Evolutionary conservation across 2,113 vertebrate species (phyloP).

Genomic region (Ranitomeya variabilis): DNA sequence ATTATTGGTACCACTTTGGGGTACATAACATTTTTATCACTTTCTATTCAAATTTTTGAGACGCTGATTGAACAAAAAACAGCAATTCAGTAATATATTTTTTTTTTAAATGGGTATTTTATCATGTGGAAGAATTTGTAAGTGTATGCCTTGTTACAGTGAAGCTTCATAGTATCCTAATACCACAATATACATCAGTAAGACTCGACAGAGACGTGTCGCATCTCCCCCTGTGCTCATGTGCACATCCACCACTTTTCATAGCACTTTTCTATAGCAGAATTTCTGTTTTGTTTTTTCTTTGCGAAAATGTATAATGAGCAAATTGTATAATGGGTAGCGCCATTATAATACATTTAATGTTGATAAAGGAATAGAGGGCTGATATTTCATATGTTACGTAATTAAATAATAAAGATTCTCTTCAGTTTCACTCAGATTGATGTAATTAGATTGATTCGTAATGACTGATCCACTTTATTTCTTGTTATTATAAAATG

Average conservation of each 20-base stretch:
- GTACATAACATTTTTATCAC: no score
- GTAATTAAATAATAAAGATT: conserved; percentile 29
- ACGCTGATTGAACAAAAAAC: no score
- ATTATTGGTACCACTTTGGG: no score
- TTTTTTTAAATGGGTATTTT: no score
- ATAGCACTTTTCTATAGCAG: neutral
- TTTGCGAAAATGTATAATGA: neutral
- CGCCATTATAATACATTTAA: conserved; percentile 14
- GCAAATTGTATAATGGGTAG: conserved; percentile 28
- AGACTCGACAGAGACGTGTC: neutral
- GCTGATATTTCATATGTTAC: conserved; percentile 24
- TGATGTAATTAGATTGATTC: conserved; percentile 51
- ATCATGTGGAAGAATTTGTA: neutral
- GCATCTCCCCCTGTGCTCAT: neutral
- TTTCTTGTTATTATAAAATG: conserved; percentile 53
- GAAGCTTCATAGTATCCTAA: neutral
- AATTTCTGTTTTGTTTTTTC: neutral
- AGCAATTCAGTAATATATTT: no score
- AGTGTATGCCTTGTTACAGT: neutral
- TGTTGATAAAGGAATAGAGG: conserved; percentile 24
- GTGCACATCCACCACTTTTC: neutral
- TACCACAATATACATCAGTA: neutral
- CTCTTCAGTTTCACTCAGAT: neutral
- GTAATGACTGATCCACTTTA: conserved; percentile 43
- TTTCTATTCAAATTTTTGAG: no score